Evolutionary conservation across 1,140 invertebrate genomes (phyloP).

Genomic region (Nephila pilipes): DNA sequence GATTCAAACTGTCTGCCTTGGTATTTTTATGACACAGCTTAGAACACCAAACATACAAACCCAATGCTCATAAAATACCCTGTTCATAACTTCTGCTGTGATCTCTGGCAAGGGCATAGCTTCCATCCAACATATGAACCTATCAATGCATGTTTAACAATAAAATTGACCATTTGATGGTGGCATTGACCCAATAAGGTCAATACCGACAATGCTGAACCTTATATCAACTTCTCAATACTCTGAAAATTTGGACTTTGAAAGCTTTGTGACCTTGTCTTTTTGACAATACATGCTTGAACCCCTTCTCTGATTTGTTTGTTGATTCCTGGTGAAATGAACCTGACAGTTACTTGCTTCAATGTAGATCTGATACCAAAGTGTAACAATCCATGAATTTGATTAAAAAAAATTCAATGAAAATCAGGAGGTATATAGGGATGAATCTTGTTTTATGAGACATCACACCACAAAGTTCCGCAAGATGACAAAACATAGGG

Average conservation of each 20-base stretch:
- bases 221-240: constrained; percentile 75
- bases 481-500: constrained; percentile 80
- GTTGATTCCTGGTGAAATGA: no score
- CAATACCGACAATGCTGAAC: constrained; percentile 83
- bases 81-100: no score
- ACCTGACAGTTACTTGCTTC: no score
- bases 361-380: constrained; percentile 7
- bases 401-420: no score
- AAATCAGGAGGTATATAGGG: no score
- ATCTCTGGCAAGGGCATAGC: no score
- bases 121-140: constrained; percentile 82
- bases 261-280: background rate
- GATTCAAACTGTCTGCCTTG: background rate
- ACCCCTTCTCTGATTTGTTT: no score
- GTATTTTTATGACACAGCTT: background rate
- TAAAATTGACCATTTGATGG: constrained; percentile 79
- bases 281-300: constrained; percentile 47
- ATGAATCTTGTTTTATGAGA: constrained; percentile 60
- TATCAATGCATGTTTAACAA: constrained; percentile 81
- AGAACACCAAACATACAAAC: no score
- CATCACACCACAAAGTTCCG: constrained; percentile 55
- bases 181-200: constrained; percentile 83
- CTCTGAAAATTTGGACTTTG: constrained; percentile 70
- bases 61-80: no score
- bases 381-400: background rate